Percentiles rank a stretch among this genome's conserved stretches.
These are phyloP conservation scores for Parambassis ranga DNA, from an alignment of 2,797 vertebrate genomes.

Conservation along the genomic window DNA sequence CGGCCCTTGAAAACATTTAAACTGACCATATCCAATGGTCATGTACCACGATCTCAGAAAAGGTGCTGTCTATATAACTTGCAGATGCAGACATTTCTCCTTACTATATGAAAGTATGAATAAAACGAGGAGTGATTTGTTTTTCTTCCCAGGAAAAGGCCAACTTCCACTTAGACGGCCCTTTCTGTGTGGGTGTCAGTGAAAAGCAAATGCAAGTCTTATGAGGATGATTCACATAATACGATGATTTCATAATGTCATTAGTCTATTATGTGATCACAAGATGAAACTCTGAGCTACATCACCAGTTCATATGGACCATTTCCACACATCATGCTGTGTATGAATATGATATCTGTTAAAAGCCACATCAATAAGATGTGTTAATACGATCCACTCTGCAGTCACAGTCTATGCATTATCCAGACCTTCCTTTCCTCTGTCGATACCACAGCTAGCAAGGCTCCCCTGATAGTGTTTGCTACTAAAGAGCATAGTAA, in stretches of 20 bases:
- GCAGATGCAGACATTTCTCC: neutral
- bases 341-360: constrained; percentile 73
- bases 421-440: constrained; percentile 33
- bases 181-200: constrained; percentile 52
- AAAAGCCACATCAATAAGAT: constrained; percentile 71
- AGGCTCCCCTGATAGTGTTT: constrained; percentile 70
- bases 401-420: constrained; percentile 71
- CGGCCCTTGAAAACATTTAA: neutral
- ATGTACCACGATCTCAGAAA: neutral
- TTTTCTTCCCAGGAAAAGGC: constrained; percentile 24
- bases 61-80: neutral
- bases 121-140: constrained; percentile 26
- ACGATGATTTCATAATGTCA: constrained; percentile 69
- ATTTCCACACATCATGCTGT: constrained; percentile 54
- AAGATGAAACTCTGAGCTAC: constrained; percentile 64
- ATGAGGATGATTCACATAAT: constrained; percentile 75
- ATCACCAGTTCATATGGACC: constrained; percentile 64
- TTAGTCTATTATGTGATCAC: constrained; percentile 75
- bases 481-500: constrained; percentile 55
- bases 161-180: neutral
- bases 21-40: neutral
- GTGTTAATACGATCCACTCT: constrained; percentile 76
- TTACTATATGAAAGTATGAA: neutral
- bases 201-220: constrained; percentile 74
- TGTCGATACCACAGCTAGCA: constrained; percentile 44